phyloP scores from a whole-genome alignment of 2,888 invertebrate genomes.

The Apocheima hispidaria region DNA sequence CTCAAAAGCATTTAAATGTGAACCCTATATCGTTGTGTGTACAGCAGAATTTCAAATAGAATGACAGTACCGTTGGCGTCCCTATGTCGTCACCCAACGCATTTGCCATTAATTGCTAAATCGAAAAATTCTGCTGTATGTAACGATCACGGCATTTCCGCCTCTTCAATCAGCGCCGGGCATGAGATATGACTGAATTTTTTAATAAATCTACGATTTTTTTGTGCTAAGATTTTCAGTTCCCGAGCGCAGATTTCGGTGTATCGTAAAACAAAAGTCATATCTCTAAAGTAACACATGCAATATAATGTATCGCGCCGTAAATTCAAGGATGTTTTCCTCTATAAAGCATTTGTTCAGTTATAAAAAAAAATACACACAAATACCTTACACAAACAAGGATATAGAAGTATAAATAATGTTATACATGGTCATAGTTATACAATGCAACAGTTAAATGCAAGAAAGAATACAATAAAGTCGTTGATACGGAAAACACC shows the following conservation, averaged over 20 bases:
- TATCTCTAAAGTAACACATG: conserved; percentile 70
- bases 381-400: conserved; percentile 19
- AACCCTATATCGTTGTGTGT: too few species aligned
- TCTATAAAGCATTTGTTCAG: conserved; percentile 38
- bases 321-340: conserved; percentile 62
- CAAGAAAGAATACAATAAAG: conserved; percentile 29
- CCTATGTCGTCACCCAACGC: too few species aligned
- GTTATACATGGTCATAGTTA: conserved; percentile 3
- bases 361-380: conserved; percentile 43
- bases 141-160: too few species aligned
- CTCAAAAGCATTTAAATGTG: too few species aligned
- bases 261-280: conserved; percentile 54
- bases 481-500: conserved; percentile 57
- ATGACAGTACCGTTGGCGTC: too few species aligned
- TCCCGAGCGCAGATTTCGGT: conserved; percentile 8
- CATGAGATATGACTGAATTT: conserved; percentile 60
- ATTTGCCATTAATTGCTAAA: too few species aligned
- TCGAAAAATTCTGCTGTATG: too few species aligned
- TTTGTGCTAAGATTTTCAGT: conserved; percentile 10
- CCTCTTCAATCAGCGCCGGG: not conserved
- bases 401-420: conserved; percentile 18
- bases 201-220: conserved; percentile 24
- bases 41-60: too few species aligned
- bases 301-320: conserved; percentile 56
- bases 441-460: conserved; percentile 38